Percentiles rank a stretch among this genome's conserved stretches.
Conservation (phyloP, 2,888 invertebrate species). For the Calephelis perditalis region DNA sequence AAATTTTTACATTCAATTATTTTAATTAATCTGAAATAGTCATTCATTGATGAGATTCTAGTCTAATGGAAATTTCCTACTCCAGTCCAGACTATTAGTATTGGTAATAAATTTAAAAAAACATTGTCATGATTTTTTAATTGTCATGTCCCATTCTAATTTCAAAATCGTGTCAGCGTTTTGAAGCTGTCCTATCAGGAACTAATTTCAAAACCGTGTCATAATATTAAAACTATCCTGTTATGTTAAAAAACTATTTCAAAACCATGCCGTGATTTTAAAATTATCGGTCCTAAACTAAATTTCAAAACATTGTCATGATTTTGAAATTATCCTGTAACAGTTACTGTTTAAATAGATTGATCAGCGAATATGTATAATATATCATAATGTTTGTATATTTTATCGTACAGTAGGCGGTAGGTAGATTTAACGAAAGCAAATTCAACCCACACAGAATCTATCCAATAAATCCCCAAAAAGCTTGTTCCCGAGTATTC, state of each 20-base stretch:
- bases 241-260: not conserved
- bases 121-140: too few relatives aligned
- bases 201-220: not conserved
- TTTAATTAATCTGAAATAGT: too few relatives aligned
- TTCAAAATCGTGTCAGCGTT: too few relatives aligned
- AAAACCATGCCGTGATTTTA: not conserved
- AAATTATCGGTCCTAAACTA: not conserved
- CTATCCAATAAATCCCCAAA: conserved; percentile 77
- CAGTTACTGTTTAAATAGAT: conserved; percentile 12
- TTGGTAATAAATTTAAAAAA: too few relatives aligned
- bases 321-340: too few relatives aligned
- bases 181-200: too few relatives aligned
- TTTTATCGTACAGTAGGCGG: conserved; percentile 34
- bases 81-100: too few relatives aligned
- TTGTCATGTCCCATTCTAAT: too few relatives aligned
- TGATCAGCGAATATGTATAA: conserved; percentile 5
- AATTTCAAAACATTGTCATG: not conserved
- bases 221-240: too few relatives aligned
- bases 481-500: conserved; percentile 72
- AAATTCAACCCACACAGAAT: conserved; percentile 72
- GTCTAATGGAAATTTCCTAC: too few relatives aligned
- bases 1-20: too few relatives aligned
- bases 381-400: conserved; percentile 20
- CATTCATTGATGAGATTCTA: too few relatives aligned
- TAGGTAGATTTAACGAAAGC: conserved; percentile 41